Evolutionary conservation across 2,888 invertebrate genomes (phyloP).

Genomic region (Lochmaea capreae): DNA sequence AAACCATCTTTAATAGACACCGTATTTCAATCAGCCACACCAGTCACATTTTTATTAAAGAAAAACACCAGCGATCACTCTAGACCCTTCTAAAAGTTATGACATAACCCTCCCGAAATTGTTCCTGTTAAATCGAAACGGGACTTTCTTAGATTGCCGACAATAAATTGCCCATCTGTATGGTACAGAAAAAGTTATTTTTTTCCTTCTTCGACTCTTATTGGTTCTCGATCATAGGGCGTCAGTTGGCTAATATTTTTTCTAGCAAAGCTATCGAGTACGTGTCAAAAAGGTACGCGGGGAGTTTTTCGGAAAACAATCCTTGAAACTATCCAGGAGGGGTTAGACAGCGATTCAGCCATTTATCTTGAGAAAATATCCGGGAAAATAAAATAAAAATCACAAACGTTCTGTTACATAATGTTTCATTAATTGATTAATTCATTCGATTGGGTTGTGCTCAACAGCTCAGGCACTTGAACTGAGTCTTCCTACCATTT

Average conservation of each 20-base stretch:
- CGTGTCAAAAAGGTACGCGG: conserved; percentile 47
- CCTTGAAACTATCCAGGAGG: not conserved
- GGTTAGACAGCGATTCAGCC: not conserved
- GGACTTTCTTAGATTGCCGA: conserved; percentile 35
- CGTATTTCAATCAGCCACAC: conserved; percentile 36
- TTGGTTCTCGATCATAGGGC: conserved; percentile 37
- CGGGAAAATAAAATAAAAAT: not conserved
- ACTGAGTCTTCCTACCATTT: too few species aligned
- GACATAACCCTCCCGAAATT: conserved; percentile 35
- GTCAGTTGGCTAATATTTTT: conserved; percentile 50
- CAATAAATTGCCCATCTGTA: conserved; percentile 42
- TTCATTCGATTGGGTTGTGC: too few species aligned
- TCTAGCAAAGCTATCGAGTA: conserved; percentile 41
- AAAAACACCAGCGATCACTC: conserved; percentile 35
- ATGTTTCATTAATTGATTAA: too few species aligned
- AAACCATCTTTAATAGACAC: conserved; percentile 14
- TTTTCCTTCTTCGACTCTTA: conserved; percentile 21
- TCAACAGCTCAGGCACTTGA: too few species aligned
- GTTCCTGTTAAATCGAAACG: conserved; percentile 42
- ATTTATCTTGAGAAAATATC: conserved; percentile 1
- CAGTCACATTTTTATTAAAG: conserved; percentile 35
- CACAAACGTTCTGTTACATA: too few species aligned
- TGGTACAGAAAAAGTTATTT: conserved; percentile 32
- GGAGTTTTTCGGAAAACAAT: conserved; percentile 2
- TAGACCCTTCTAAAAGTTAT: conserved; percentile 35